Evolutionary conservation across 2,888 invertebrate genomes (phyloP).

Genomic region (Achlya flavicornis): DNA sequence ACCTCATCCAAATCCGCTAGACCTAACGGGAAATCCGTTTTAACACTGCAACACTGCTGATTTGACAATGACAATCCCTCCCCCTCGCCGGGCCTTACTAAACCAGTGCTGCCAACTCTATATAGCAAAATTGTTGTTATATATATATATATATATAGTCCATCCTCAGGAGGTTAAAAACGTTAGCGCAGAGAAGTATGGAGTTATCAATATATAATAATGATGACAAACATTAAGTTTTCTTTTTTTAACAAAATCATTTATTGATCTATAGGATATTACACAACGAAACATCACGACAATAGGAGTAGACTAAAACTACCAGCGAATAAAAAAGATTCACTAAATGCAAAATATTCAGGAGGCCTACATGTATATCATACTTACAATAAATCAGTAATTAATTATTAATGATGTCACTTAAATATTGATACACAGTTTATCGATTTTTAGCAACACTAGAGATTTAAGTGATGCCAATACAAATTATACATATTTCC

Average conservation of each 20-base stretch:
- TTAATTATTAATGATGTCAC: neutral
- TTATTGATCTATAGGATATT: conserved; percentile 31
- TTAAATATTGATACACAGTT: neutral
- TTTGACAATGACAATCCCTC: too few species aligned
- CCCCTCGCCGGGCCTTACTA: too few species aligned
- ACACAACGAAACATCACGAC: conserved; percentile 35
- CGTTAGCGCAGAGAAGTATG: too few species aligned
- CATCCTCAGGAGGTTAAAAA: too few species aligned
- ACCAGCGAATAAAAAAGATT: conserved; percentile 26
- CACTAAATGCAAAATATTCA: conserved; percentile 35
- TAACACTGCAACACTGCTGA: too few species aligned
- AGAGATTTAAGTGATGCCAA: neutral
- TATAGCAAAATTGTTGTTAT: too few species aligned
- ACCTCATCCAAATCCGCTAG: too few species aligned
- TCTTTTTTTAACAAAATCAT: conserved; percentile 8
- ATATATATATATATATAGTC: too few species aligned
- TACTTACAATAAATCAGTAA: neutral
- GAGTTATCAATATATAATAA: neutral
- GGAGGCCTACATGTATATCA: conserved; percentile 18
- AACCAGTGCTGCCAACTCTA: too few species aligned
- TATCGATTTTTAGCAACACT: neutral
- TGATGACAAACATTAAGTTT: too few species aligned
- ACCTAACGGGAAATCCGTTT: too few species aligned
- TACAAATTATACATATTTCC: neutral
- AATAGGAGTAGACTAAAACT: conserved; percentile 24